Evolutionary conservation across 2,888 invertebrate genomes (phyloP).

Genomic region (Tridacna crocea): DNA sequence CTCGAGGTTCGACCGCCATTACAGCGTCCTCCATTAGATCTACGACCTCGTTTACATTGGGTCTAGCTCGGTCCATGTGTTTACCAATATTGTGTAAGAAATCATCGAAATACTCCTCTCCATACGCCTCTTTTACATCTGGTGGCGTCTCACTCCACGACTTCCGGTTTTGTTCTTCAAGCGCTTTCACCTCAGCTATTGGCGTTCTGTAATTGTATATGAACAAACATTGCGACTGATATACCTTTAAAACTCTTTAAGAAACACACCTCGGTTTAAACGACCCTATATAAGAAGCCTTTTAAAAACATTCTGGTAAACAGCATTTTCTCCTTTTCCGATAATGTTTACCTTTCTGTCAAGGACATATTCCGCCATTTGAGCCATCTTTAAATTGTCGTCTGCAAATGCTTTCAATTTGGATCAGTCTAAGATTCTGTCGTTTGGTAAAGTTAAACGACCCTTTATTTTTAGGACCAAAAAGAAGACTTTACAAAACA

Average conservation of each 20-base stretch:
- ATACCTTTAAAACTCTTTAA: background rate
- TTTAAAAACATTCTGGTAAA: too few relatives aligned
- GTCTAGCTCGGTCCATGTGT: slow-evolving; percentile 76
- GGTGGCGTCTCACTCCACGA: slow-evolving; percentile 80
- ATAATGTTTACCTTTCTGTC: too few relatives aligned
- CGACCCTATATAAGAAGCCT: too few relatives aligned
- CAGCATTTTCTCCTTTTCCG: too few relatives aligned
- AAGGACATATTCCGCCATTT: too few relatives aligned
- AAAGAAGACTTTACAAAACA: too few relatives aligned
- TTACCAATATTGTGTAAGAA: slow-evolving; percentile 72
- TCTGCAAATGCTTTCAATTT: too few relatives aligned
- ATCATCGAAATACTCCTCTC: slow-evolving; percentile 79
- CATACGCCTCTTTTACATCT: slow-evolving; percentile 78
- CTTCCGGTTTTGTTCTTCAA: slow-evolving; percentile 73
- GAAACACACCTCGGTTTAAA: background rate
- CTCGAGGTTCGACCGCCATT: slow-evolving; percentile 64
- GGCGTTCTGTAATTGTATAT: slow-evolving; percentile 70
- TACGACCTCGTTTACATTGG: slow-evolving; percentile 76
- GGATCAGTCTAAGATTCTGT: too few relatives aligned
- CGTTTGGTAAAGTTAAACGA: too few relatives aligned
- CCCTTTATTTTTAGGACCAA: too few relatives aligned
- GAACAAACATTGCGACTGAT: background rate
- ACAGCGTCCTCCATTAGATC: slow-evolving; percentile 78
- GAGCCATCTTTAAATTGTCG: too few relatives aligned
- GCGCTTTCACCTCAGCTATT: slow-evolving; percentile 69